Conservation (phyloP, 2,113 vertebrate species). For the Trochalopteron elliotii region DNA sequence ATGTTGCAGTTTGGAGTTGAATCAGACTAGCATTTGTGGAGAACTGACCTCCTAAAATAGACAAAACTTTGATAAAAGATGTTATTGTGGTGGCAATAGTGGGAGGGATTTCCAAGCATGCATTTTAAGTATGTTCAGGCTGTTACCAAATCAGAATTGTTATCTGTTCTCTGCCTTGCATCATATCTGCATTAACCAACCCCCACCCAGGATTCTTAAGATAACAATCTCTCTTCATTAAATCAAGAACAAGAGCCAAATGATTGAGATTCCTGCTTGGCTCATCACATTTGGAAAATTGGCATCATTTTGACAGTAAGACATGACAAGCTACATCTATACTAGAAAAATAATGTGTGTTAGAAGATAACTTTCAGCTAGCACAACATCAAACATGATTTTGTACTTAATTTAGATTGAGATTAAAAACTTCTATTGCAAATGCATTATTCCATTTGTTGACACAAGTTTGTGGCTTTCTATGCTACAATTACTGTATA, state of each 20-base stretch:
- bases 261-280: background rate
- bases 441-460: background rate
- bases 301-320: background rate
- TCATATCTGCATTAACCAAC: constrained; percentile 9
- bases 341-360: background rate
- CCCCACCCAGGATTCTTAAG: constrained; percentile 30
- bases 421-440: background rate
- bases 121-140: background rate
- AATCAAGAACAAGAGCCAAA: background rate
- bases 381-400: background rate
- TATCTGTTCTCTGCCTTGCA: constrained; percentile 53
- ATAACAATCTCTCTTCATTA: constrained; percentile 36
- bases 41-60: background rate
- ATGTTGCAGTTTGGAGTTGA: background rate
- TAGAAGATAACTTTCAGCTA: background rate
- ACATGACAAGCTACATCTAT: background rate
- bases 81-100: constrained; percentile 5
- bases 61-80: background rate
- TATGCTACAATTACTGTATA: background rate
- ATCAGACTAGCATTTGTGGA: background rate
- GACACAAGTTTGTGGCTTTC: background rate
- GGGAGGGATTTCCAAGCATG: constrained; percentile 41
- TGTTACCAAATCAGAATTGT: background rate
- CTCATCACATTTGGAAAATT: background rate
- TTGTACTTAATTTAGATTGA: background rate